Conservation (phyloP, 92 coral and sea anemone species). For the Plumapathes pennacea region DNA sequence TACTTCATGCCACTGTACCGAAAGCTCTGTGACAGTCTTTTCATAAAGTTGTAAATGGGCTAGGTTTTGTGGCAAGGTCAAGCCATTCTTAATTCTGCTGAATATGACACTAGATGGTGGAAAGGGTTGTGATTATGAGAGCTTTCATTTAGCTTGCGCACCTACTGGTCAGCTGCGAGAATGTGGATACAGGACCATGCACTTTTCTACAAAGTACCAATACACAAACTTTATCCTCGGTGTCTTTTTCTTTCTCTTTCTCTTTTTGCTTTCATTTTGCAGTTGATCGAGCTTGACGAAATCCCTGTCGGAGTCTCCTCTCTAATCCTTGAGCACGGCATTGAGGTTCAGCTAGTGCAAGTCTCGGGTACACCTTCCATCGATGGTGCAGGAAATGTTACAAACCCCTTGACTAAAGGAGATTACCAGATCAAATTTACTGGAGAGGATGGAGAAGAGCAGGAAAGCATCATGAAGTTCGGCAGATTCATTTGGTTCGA, state of each 20-base stretch:
- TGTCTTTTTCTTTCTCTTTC: too few species aligned
- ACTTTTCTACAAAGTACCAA: background rate
- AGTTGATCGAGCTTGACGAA: slow-evolving; percentile 7
- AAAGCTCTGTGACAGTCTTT: too few species aligned
- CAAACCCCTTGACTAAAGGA: slow-evolving; percentile 18
- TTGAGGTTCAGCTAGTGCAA: slow-evolving; percentile 8
- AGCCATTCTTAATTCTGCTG: too few species aligned
- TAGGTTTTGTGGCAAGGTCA: too few species aligned
- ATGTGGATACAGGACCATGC: background rate
- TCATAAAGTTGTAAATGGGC: too few species aligned
- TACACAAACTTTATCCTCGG: background rate
- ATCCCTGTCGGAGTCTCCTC: background rate
- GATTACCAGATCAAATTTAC: slow-evolving; percentile 11
- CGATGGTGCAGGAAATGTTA: slow-evolving; percentile 2
- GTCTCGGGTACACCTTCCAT: slow-evolving; percentile 12
- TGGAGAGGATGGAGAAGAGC: slow-evolving; percentile 43
- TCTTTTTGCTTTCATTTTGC: background rate
- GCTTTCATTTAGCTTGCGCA: too few species aligned
- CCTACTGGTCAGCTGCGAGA: too few species aligned
- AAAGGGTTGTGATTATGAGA: too few species aligned
- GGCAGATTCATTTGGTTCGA: slow-evolving; percentile 56
- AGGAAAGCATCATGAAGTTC: slow-evolving; percentile 8
- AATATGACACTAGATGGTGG: too few species aligned
- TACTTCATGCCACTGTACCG: too few species aligned
- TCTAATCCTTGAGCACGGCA: slow-evolving; percentile 15